A percentile compares a stretch with the other conserved stretches of the same genome.
Evolutionary conservation across 2,888 invertebrate species (phyloP).

Genomic region (Aromia moschata): DNA sequence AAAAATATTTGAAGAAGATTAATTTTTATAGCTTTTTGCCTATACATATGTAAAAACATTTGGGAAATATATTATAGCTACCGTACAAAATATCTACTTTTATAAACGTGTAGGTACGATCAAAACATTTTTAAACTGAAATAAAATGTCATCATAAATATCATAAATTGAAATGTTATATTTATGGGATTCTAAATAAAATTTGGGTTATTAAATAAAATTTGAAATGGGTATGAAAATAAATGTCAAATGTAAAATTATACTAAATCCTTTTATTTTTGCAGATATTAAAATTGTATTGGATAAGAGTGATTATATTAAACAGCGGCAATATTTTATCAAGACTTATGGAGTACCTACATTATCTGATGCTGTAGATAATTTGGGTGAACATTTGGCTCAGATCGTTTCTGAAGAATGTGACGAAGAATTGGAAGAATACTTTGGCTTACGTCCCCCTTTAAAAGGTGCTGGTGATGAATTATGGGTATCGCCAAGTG

Average conservation of each 20-base stretch:
- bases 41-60: too few species aligned
- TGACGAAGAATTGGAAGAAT: slow-evolving; percentile 50
- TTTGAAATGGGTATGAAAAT: background rate
- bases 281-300: slow-evolving; percentile 26
- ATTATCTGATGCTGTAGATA: slow-evolving; percentile 54
- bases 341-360: slow-evolving; percentile 52
- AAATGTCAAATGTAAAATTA: too few species aligned
- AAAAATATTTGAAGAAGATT: too few species aligned
- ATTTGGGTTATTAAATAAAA: background rate
- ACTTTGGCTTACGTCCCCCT: slow-evolving; percentile 54
- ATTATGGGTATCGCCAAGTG: slow-evolving; percentile 63
- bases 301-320: slow-evolving; percentile 32
- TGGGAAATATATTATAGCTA: too few species aligned
- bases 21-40: too few species aligned
- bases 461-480: slow-evolving; percentile 57
- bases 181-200: background rate
- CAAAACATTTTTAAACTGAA: too few species aligned
- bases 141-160: too few species aligned
- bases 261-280: background rate
- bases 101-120: too few species aligned
- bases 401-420: slow-evolving; percentile 55
- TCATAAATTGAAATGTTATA: background rate
- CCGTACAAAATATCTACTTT: too few species aligned
- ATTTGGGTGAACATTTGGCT: slow-evolving; percentile 56
- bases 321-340: slow-evolving; percentile 33